Conservation (phyloP, 2,797 vertebrate genomes). For the Enteromius treurensis region DNA sequence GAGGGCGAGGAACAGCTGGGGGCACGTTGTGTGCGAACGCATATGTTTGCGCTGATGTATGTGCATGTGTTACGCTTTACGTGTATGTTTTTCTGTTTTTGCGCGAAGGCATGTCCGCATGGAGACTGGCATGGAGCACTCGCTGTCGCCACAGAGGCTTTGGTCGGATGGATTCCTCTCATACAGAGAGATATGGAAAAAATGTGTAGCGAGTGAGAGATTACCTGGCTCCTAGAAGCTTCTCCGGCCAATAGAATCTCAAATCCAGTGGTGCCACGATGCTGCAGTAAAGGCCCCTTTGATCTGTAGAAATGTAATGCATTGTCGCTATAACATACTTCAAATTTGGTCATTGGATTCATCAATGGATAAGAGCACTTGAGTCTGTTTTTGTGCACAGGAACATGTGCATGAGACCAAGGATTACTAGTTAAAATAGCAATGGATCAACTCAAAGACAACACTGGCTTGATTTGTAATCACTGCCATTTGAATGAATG, state of each 20-base stretch:
- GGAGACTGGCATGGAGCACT: conserved; percentile 62
- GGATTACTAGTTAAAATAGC: conserved; percentile 80
- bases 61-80: conserved; percentile 38
- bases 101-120: conserved; percentile 55
- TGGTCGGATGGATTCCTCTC: conserved; percentile 75
- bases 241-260: conserved; percentile 67
- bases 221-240: conserved; percentile 76
- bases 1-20: conserved; percentile 80
- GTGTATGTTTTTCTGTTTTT: conserved; percentile 39
- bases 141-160: conserved; percentile 81
- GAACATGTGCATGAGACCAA: conserved; percentile 40
- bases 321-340: conserved; percentile 33
- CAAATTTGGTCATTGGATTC: conserved; percentile 21
- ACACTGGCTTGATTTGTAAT: conserved; percentile 80
- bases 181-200: conserved; percentile 79
- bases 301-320: conserved; percentile 63
- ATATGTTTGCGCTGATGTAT: conserved; percentile 44
- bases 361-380: conserved; percentile 13
- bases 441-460: conserved; percentile 82
- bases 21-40: conserved; percentile 52
- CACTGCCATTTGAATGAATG: conserved; percentile 72
- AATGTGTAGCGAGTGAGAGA: conserved; percentile 76
- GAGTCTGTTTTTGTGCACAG: conserved; percentile 34
- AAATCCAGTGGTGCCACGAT: conserved; percentile 73
- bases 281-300: conserved; percentile 67